Evolutionary conservation across 1,140 invertebrate species (phyloP).

Genomic region (Aradophagus sp.): DNA sequence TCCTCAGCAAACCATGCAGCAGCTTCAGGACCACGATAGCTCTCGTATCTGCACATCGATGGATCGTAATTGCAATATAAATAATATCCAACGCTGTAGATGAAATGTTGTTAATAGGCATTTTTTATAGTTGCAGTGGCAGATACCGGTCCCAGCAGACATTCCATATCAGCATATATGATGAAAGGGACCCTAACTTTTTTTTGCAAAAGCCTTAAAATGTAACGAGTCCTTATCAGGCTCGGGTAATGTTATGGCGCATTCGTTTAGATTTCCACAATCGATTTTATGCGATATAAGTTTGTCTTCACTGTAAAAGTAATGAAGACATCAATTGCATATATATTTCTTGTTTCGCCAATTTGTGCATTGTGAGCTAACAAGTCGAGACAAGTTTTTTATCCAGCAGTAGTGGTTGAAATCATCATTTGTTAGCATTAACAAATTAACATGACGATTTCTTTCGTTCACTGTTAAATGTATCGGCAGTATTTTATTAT

Average conservation of each 20-base stretch:
- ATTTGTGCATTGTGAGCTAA: conserved; percentile 22
- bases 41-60: background rate
- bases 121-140: background rate
- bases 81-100: conserved; percentile 15
- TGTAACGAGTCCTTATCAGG: too few species aligned
- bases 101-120: conserved; percentile 9
- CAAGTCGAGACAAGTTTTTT: too few species aligned
- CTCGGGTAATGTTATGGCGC: conserved; percentile 8
- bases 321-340: conserved; percentile 39
- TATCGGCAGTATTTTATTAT: too few species aligned
- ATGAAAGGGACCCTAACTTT: conserved; percentile 45
- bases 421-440: too few species aligned
- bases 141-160: conserved; percentile 5
- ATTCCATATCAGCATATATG: conserved; percentile 40
- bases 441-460: too few species aligned
- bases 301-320: conserved; percentile 19
- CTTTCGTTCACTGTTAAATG: too few species aligned
- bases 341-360: conserved; percentile 5
- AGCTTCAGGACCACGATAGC: background rate
- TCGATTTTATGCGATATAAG: conserved; percentile 4
- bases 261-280: conserved; percentile 15
- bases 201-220: conserved; percentile 22
- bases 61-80: conserved; percentile 10
- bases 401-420: too few species aligned
- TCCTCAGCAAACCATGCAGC: conserved; percentile 15